Conservation (phyloP, 2,797 vertebrate species). For the Coracias cyanogaster region DNA sequence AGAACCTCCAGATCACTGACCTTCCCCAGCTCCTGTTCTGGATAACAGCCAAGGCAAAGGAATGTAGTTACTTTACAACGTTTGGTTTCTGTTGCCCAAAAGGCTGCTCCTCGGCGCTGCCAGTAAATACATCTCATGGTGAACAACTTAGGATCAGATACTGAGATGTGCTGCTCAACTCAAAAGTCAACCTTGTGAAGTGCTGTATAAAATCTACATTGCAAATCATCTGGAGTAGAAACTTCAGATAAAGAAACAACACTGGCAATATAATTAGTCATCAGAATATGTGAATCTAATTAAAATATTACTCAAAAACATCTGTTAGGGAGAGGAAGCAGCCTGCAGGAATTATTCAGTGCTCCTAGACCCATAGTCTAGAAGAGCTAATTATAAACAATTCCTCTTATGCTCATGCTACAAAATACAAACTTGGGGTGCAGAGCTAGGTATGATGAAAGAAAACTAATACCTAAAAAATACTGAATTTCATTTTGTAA, state of each 20-base stretch:
- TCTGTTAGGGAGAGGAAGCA: slow-evolving; percentile 50
- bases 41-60: not conserved
- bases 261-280: slow-evolving; percentile 38
- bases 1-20: not conserved
- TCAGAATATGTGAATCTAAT: slow-evolving; percentile 35
- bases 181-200: not conserved
- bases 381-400: slow-evolving; percentile 37
- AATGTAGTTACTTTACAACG: not conserved
- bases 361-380: slow-evolving; percentile 25
- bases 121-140: not conserved
- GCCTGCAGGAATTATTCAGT: slow-evolving; percentile 40
- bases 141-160: fast-evolving
- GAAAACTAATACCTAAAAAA: slow-evolving; percentile 4
- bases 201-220: not conserved
- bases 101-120: not conserved
- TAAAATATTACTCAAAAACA: slow-evolving; percentile 59
- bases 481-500: not conserved
- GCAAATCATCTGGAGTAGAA: not conserved
- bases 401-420: not conserved
- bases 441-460: not conserved
- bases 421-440: slow-evolving; percentile 17
- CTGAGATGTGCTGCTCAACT: not conserved
- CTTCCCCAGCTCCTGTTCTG: not conserved
- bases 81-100: not conserved
- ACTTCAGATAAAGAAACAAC: not conserved